A percentile compares a stretch with the other conserved stretches of the same genome.
Conservation (phyloP, 2,888 invertebrate genomes). For the Amiota communis region DNA sequence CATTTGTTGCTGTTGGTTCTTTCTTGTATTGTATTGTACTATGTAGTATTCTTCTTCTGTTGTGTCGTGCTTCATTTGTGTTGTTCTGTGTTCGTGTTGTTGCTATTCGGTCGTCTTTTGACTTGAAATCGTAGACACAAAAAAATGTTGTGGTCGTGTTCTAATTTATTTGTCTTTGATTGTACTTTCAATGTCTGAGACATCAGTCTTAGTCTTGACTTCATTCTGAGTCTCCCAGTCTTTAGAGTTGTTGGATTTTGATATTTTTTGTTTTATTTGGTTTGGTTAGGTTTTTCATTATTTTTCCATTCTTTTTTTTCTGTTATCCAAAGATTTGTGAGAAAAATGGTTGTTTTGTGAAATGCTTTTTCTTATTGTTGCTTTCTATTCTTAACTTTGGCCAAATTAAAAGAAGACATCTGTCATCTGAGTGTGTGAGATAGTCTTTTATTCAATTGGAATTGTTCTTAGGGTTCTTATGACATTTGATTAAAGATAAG, state of each 20-base stretch:
- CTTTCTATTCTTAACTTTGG: slow-evolving; percentile 11
- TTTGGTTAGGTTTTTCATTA: not conserved
- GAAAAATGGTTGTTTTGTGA: not conserved
- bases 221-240: slow-evolving; percentile 31
- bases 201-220: slow-evolving; percentile 25
- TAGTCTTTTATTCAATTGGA: not conserved
- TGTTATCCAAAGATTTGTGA: not conserved
- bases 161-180: slow-evolving; percentile 67
- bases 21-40: slow-evolving; percentile 45
- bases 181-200: slow-evolving; percentile 43
- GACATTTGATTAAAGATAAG: no score
- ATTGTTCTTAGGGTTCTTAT: no score
- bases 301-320: not conserved
- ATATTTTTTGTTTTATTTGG: not conserved
- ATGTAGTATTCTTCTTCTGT: slow-evolving; percentile 39
- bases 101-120: not conserved
- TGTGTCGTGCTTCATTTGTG: slow-evolving; percentile 25
- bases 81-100: slow-evolving; percentile 8
- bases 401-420: slow-evolving; percentile 10
- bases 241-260: slow-evolving; percentile 1
- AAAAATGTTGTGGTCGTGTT: slow-evolving; percentile 59
- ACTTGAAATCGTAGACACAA: slow-evolving; percentile 30
- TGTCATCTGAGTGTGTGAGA: not conserved
- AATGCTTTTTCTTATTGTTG: not conserved
- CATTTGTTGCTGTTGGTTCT: slow-evolving; percentile 47